Conservation (phyloP, 2,888 invertebrate genomes). For the Euclidia mi region DNA sequence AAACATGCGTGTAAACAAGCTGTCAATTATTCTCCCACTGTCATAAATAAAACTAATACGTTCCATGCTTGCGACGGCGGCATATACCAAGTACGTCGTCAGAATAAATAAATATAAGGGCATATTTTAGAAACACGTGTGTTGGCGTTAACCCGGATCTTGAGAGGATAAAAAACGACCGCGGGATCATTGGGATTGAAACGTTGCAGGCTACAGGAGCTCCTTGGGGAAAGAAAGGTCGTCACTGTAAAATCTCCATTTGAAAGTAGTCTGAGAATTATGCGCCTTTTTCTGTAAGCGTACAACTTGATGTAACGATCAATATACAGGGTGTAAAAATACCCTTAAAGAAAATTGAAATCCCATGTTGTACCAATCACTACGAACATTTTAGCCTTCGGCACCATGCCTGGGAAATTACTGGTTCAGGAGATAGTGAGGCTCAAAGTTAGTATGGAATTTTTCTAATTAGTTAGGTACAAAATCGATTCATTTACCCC, state of each 20-base stretch:
- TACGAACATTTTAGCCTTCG: too few species aligned
- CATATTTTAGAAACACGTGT: conserved; percentile 47
- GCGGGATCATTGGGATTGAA: conserved; percentile 55
- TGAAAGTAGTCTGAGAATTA: not conserved
- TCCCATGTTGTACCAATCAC: too few species aligned
- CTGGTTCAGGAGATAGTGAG: too few species aligned
- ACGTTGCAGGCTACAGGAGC: conserved; percentile 38
- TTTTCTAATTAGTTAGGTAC: too few species aligned
- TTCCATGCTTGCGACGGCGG: conserved; percentile 9
- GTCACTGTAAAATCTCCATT: conserved; percentile 17
- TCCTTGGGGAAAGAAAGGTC: conserved; percentile 25
- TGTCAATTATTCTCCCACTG: conserved; percentile 10
- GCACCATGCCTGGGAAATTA: too few species aligned
- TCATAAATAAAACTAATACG: conserved; percentile 23
- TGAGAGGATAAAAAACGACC: conserved; percentile 57
- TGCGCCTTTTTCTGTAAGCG: too few species aligned
- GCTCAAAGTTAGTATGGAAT: too few species aligned
- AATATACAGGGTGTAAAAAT: too few species aligned
- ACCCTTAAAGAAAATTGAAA: too few species aligned
- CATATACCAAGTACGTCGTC: conserved; percentile 22
- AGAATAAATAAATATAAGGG: conserved; percentile 39
- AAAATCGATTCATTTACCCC: too few species aligned
- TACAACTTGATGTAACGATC: too few species aligned
- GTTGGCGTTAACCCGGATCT: conserved; percentile 36
- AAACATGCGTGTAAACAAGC: conserved; percentile 1